Evolutionary conservation across 2,797 vertebrate genomes (phyloP).

Genomic region (Merluccius polli): DNA sequence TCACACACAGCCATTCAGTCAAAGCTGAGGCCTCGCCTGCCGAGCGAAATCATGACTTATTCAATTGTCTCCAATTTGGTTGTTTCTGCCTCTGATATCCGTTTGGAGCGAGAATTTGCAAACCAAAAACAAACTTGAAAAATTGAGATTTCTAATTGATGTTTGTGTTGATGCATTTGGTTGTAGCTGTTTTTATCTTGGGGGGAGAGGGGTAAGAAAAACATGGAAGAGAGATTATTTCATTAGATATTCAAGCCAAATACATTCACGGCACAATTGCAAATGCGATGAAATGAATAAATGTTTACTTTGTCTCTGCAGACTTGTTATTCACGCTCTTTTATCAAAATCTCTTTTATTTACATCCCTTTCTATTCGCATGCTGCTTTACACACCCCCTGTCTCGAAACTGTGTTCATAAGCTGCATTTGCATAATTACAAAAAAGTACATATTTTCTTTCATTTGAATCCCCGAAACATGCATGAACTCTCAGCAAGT

Average conservation of each 20-base stretch:
- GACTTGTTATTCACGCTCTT: conserved; percentile 32
- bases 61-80: conserved; percentile 44
- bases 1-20: conserved; percentile 36
- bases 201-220: conserved; percentile 20
- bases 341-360: conserved; percentile 20
- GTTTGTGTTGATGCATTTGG: conserved; percentile 24
- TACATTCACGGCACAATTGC: conserved; percentile 33
- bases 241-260: conserved; percentile 54
- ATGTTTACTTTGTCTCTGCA: conserved; percentile 52
- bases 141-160: background rate
- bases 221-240: conserved; percentile 54
- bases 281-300: conserved; percentile 41
- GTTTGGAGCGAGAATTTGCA: conserved; percentile 42
- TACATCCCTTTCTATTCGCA: conserved; percentile 23
- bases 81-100: conserved; percentile 38
- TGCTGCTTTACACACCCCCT: conserved; percentile 32
- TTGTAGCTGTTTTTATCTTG: conserved; percentile 24
- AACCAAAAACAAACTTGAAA: conserved; percentile 39
- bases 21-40: conserved; percentile 34
- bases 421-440: background rate
- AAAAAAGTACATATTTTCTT: background rate
- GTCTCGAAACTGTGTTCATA: background rate
- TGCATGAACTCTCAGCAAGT: background rate
- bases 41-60: conserved; percentile 45
- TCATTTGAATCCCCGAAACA: background rate